Evolutionary conservation across 2,113 vertebrate species (phyloP), one percentile per base, ranked within the genome.

Genomic region (Anoura caudifer): DNA sequence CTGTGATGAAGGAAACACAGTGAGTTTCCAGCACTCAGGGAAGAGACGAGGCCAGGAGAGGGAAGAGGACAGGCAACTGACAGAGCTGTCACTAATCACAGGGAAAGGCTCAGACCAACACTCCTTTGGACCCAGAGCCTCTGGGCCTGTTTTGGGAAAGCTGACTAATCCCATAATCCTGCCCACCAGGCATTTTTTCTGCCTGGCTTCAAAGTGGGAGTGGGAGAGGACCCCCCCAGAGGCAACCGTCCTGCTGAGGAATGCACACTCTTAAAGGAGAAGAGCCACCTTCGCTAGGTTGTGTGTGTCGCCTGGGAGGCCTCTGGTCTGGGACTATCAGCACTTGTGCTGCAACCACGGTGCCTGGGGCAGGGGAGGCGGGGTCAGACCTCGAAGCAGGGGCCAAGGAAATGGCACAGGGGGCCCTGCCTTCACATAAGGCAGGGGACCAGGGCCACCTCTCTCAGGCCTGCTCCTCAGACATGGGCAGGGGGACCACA

Each of bases 71-170:
- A 45, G 69, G 43, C 28, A 2, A 3, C 33, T 54, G 82, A 59
- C 61, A 89, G 70, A 96, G 82, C 52, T 84, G 95, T 85, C 84
- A 96, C 65, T 76, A 95, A 76, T 82, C 94, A 96, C 89, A 72
- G 52, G n/a, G 81, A 97, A 91, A 85, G 36, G 69, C 56, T 63
- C 76, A 87, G 67, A 96, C 45, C 59, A 94, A 80, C 94, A 96
- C 14, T 82, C 12, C 5, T 92, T 97, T 96, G 22, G 77, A 97
- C 61, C 47, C 79, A 83, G 92, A 70, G 91, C 84, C 90, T 79
- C 77, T n/a, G 54, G 87, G 93, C 81, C 95, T 96, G 94, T 96
- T 97, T 97, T 33, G 96, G 72, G 94, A 96, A 97, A 97, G 54
- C 15, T 91, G 87, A 69, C 89, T 94, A 87, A 98, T 93, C 31